A percentile compares a stretch with the other conserved stretches of the same genome.
Evolutionary conservation across 1,140 invertebrate genomes (phyloP).

Genomic region (Cydia amplana): DNA sequence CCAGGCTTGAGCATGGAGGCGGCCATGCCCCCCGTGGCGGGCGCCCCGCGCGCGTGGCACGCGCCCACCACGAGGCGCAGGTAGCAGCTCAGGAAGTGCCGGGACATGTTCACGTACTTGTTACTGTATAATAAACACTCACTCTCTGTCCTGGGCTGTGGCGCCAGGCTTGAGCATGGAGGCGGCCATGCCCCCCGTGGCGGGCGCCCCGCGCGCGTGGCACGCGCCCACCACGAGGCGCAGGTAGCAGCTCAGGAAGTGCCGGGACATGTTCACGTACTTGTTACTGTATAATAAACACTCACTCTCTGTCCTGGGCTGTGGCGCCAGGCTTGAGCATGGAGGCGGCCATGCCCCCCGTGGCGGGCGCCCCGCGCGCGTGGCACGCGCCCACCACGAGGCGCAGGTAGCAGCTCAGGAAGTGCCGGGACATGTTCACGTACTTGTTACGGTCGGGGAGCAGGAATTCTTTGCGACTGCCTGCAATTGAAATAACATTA

Average conservation of each 20-base stretch:
- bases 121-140: conserved; percentile 36
- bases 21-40: conserved; percentile 81
- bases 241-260: too few species aligned
- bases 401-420: conserved; percentile 83
- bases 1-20: conserved; percentile 80
- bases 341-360: conserved; percentile 85
- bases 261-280: too few species aligned
- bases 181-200: conserved; percentile 83
- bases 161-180: conserved; percentile 76
- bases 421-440: conserved; percentile 83
- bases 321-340: conserved; percentile 76
- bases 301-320: conserved; percentile 61
- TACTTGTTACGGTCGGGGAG: conserved; percentile 86
- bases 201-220: not conserved
- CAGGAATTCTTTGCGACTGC: conserved; percentile 81
- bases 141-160: conserved; percentile 60
- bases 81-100: too few species aligned
- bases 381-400: conserved; percentile 83
- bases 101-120: too few species aligned
- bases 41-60: not conserved
- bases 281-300: not conserved
- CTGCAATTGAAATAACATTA: conserved; percentile 50
- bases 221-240: too few species aligned
- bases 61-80: too few species aligned
- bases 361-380: conserved; percentile 82